Percentiles rank a stretch among this genome's conserved stretches.
Conservation (phyloP, 2,113 vertebrate species). For the Heterochromis multidens region DNA sequence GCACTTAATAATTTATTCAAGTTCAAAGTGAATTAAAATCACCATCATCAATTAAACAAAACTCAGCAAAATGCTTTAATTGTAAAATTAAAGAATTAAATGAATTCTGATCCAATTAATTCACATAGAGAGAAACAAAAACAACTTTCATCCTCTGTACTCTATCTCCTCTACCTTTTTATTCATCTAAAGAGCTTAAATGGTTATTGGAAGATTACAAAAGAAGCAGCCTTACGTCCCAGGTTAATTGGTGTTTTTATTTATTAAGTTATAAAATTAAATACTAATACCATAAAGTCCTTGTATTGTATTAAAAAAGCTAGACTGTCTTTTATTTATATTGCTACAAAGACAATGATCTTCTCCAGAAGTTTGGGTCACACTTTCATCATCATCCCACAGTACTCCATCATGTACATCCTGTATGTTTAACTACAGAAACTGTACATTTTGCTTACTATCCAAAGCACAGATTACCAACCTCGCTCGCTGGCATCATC, state of each 20-base stretch:
- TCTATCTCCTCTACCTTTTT: no score
- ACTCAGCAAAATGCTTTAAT: no score
- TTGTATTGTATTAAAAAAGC: background rate
- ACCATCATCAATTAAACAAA: no score
- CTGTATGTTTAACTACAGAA: background rate
- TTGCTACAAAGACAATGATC: background rate
- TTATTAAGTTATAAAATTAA: background rate
- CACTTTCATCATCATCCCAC: background rate
- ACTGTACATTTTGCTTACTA: background rate
- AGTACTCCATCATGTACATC: background rate
- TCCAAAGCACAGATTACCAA: background rate
- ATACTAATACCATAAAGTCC: background rate
- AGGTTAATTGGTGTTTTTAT: background rate
- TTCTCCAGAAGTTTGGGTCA: background rate
- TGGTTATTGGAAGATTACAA: background rate
- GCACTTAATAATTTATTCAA: no score
- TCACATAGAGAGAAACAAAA: no score
- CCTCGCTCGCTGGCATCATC: slow-evolving; percentile 98
- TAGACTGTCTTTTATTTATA: background rate
- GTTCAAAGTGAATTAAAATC: no score
- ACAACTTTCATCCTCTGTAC: no score
- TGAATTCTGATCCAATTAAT: no score
- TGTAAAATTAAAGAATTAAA: no score
- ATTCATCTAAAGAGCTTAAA: background rate
- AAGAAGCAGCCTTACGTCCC: background rate